Evolutionary conservation across 1,140 invertebrate species (phyloP).

Genomic region (Aphaenogaster rudis): DNA sequence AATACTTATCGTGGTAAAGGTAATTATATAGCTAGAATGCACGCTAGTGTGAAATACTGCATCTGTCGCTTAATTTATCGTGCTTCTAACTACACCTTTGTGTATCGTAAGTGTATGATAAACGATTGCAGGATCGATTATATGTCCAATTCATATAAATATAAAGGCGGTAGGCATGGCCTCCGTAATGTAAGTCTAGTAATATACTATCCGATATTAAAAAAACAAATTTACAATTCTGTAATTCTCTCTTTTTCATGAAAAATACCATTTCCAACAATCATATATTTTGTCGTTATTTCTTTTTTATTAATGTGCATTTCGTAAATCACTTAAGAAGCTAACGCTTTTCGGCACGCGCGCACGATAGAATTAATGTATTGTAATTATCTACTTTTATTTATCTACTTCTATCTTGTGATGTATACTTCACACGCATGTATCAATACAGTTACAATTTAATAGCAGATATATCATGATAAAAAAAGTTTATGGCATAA

Average conservation of each 20-base stretch:
- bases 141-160: conserved; percentile 66
- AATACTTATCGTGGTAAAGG: not conserved
- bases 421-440: not conserved
- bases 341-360: not conserved
- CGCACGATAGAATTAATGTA: not conserved
- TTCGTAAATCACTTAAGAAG: not conserved
- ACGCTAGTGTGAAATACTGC: conserved; percentile 20
- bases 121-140: conserved; percentile 67
- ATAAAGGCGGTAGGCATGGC: conserved; percentile 45
- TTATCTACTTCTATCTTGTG: conserved; percentile 2
- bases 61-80: conserved; percentile 63
- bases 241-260: not conserved
- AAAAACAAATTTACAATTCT: not conserved
- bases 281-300: not conserved
- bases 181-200: conserved; percentile 26
- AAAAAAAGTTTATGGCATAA: not conserved
- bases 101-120: conserved; percentile 61
- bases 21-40: conserved; percentile 27
- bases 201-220: not conserved
- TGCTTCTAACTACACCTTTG: conserved; percentile 42
- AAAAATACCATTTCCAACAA: not conserved
- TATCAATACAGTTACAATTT: not conserved
- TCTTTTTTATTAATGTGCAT: not conserved
- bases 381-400: conserved; percentile 3
- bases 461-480: not conserved